Conservation (phyloP, 1,140 invertebrate genomes). For the Pollicipes pollicipes region DNA sequence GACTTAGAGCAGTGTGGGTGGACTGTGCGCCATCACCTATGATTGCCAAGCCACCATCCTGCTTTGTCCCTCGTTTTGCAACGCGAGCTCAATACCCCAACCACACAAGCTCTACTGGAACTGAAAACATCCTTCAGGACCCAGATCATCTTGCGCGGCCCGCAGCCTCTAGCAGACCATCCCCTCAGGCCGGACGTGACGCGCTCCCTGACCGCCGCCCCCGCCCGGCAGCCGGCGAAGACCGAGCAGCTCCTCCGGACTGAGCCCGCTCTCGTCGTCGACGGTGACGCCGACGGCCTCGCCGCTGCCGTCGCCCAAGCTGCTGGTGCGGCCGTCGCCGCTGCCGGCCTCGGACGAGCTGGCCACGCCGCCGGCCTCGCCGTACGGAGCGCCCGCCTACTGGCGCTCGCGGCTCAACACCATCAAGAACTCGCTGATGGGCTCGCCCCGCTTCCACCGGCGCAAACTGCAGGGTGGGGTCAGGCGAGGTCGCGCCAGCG, state of each 20-base stretch:
- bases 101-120: too few species aligned
- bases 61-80: too few species aligned
- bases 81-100: too few species aligned
- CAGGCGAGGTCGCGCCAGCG: too few species aligned
- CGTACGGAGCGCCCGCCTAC: slow-evolving; percentile 37
- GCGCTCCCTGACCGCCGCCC: not conserved
- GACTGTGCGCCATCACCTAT: too few species aligned
- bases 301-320: slow-evolving; percentile 24
- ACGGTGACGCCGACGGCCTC: slow-evolving; percentile 25
- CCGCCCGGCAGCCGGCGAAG: not conserved
- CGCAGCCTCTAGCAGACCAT: too few species aligned
- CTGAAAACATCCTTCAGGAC: too few species aligned
- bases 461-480: slow-evolving; percentile 75
- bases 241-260: not conserved
- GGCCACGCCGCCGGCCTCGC: slow-evolving; percentile 17
- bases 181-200: too few species aligned
- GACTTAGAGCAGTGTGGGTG: too few species aligned
- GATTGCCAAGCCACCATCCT: too few species aligned
- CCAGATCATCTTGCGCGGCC: too few species aligned
- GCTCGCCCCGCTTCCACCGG: slow-evolving; percentile 93
- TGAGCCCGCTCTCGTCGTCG: slow-evolving; percentile 19
- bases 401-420: slow-evolving; percentile 91
- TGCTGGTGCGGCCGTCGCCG: slow-evolving; percentile 21
- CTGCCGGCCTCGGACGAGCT: slow-evolving; percentile 13
- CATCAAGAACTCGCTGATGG: slow-evolving; percentile 96